A percentile compares a stretch with the other conserved stretches of the same genome.
Conservation (phyloP, 2,113 vertebrate genomes). For the Astatotilapia flaviijosephi region DNA sequence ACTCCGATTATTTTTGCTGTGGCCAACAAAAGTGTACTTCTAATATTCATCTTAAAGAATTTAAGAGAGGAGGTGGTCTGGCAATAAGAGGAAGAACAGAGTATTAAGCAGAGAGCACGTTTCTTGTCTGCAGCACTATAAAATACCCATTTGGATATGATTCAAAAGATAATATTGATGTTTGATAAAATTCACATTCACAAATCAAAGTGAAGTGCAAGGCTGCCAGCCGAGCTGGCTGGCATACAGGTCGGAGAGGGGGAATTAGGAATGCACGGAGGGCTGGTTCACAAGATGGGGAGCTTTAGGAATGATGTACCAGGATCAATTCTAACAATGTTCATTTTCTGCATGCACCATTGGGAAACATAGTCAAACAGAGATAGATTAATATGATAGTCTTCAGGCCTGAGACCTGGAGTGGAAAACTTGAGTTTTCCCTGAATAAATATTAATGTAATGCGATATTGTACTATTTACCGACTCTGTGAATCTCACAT, state of each 20-base stretch:
- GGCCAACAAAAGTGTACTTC: background rate
- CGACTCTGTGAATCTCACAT: background rate
- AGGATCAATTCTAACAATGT: constrained; percentile 47
- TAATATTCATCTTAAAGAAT: background rate
- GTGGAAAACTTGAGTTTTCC: background rate
- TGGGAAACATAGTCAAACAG: background rate
- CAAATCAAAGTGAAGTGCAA: constrained; percentile 53
- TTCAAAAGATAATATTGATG: constrained; percentile 58
- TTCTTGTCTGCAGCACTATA: constrained; percentile 22
- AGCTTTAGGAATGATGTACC: constrained; percentile 9
- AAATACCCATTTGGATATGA: constrained; percentile 47
- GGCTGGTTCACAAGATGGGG: constrained; percentile 23
- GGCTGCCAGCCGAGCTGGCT: constrained; percentile 9
- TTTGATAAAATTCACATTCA: constrained; percentile 52
- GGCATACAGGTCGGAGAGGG: background rate
- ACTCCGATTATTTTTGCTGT: background rate
- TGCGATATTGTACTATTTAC: background rate
- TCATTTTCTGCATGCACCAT: constrained; percentile 19
- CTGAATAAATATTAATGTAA: background rate
- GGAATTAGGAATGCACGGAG: background rate
- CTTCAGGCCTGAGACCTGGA: background rate
- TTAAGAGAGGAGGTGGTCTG: background rate
- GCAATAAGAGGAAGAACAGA: background rate
- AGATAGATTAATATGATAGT: constrained; percentile 20
- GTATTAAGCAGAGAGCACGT: background rate